Percentiles rank a stretch among this genome's conserved stretches.
These are phyloP conservation scores for Sebastes vulpes DNA, from an alignment of 2,797 vertebrate genomes.

Conservation along the genomic window DNA sequence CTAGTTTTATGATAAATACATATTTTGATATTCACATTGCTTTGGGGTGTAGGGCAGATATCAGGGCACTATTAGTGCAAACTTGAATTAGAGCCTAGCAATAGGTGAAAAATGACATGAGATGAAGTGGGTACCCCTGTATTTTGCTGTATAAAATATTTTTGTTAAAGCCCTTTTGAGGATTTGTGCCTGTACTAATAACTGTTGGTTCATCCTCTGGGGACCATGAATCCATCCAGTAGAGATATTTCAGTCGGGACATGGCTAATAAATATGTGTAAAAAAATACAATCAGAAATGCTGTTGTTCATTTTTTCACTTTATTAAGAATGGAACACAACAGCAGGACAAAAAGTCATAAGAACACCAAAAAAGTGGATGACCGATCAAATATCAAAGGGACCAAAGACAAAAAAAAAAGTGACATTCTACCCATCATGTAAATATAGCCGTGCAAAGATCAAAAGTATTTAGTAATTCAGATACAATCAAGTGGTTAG, in stretches of 20 bases:
- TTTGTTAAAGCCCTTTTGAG: background rate
- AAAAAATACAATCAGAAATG: background rate
- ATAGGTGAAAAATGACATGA: background rate
- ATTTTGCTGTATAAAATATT: background rate
- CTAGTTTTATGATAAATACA: background rate
- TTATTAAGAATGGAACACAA: conserved; percentile 90
- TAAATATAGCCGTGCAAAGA: conserved; percentile 76
- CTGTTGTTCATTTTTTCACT: conserved; percentile 70
- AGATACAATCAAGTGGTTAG: conserved; percentile 73
- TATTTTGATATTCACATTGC: background rate
- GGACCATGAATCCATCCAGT: background rate
- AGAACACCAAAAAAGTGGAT: conserved; percentile 83
- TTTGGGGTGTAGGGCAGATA: background rate
- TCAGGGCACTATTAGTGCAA: background rate
- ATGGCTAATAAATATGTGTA: background rate
- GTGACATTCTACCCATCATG: conserved; percentile 72
- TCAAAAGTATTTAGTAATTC: conserved; percentile 56
- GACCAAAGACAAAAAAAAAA: conserved; percentile 66
- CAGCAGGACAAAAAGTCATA: conserved; percentile 86
- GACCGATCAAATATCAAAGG: conserved; percentile 81
- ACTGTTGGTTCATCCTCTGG: background rate
- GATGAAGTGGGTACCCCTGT: background rate
- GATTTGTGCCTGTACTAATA: no score
- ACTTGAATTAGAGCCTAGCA: background rate
- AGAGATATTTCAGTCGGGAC: background rate